These are phyloP conservation scores for Puma concolor DNA, from an alignment of 2,113 vertebrate species.

Conservation along the genomic window DNA sequence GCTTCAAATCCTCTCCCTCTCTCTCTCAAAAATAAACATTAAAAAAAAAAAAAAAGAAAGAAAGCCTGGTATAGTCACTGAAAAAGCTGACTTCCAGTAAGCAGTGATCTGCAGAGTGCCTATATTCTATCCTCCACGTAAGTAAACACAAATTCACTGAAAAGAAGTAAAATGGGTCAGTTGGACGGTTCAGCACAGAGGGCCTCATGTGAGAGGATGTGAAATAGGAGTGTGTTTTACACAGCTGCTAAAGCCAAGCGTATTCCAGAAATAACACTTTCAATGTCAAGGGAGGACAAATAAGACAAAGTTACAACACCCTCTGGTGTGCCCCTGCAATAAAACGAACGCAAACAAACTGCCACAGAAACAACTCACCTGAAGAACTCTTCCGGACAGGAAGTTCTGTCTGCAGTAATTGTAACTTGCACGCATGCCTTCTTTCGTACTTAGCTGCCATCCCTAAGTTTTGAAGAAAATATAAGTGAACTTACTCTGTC, in stretches of 20 bases:
- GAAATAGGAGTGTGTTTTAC: not conserved
- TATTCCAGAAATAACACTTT: constrained; percentile 15
- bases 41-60: no score
- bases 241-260: not conserved
- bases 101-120: not conserved
- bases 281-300: not conserved
- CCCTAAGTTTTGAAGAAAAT: constrained; percentile 85
- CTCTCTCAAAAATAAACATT: no score
- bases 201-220: not conserved
- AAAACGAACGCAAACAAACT: not conserved
- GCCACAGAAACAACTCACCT: constrained; percentile 84
- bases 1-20: no score
- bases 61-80: not conserved
- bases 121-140: not conserved
- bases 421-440: constrained; percentile 87
- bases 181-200: not conserved
- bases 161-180: not conserved
- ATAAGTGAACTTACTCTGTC: constrained; percentile 24
- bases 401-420: constrained; percentile 96
- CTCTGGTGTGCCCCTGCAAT: not conserved
- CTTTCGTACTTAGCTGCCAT: constrained; percentile 91
- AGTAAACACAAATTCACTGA: not conserved
- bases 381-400: constrained; percentile 93
- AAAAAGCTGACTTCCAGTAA: not conserved
- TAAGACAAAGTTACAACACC: not conserved